Conservation (phyloP, 2,888 invertebrate genomes). For the Orthosia gothica region DNA sequence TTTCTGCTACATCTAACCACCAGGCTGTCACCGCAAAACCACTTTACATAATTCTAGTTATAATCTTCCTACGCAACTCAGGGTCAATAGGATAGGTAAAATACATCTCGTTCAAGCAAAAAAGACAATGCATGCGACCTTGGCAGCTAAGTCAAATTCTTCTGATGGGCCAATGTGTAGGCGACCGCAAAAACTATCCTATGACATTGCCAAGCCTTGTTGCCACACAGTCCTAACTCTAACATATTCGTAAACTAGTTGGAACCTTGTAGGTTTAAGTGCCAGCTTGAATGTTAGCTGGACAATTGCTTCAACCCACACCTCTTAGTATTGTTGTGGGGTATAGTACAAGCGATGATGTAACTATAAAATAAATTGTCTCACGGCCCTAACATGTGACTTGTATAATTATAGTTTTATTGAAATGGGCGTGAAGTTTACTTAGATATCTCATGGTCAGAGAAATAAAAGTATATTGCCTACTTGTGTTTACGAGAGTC, state of each 20-base stretch:
- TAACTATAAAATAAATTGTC: slow-evolving; percentile 69
- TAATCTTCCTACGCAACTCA: slow-evolving; percentile 71
- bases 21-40: slow-evolving; percentile 51
- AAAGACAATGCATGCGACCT: slow-evolving; percentile 89
- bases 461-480: slow-evolving; percentile 50
- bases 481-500: slow-evolving; percentile 27
- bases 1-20: slow-evolving; percentile 43
- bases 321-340: slow-evolving; percentile 74
- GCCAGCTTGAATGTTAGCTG: slow-evolving; percentile 83
- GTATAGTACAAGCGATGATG: slow-evolving; percentile 69
- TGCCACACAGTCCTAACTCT: slow-evolving; percentile 79
- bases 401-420: slow-evolving; percentile 65
- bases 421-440: slow-evolving; percentile 64
- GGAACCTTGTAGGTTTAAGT: slow-evolving; percentile 80
- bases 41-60: slow-evolving; percentile 70
- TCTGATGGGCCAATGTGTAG: slow-evolving; percentile 87
- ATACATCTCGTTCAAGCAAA: slow-evolving; percentile 77
- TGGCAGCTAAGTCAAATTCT: slow-evolving; percentile 90
- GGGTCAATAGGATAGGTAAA: slow-evolving; percentile 80
- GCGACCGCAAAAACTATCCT: slow-evolving; percentile 91
- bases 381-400: slow-evolving; percentile 62
- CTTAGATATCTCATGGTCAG: slow-evolving; percentile 62
- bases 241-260: slow-evolving; percentile 60
- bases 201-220: slow-evolving; percentile 84
- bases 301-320: slow-evolving; percentile 90